Base-by-base conservation (phyloP, 2,113 vertebrate species). In the Calonectris borealis region DNA sequence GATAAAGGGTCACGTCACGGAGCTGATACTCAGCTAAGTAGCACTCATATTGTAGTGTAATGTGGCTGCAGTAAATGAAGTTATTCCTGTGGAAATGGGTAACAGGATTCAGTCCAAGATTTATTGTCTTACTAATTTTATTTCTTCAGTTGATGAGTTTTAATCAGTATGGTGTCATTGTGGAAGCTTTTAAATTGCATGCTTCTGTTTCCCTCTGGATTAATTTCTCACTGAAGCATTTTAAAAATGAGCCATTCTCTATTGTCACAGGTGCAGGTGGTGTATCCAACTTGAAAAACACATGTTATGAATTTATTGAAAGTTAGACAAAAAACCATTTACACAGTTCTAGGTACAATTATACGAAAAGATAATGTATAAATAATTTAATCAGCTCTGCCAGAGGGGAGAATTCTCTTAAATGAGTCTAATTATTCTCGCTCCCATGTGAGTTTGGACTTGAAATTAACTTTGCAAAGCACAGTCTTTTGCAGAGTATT, bases 341-440 rank as follows among this genome's bases (percentile, higher is more conserved):
- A 68, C 68, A 73, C 77, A 29, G 36, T 82, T 86, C 66, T 89
- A 95, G 88, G 87, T 83, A 76, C 91, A 94, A 71, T 91, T 93
- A 88, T 92, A 70, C 3, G 2, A 92, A 82, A 95, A 96, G 91
- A 85, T 81, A 94, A 94, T 73, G 57, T 76, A 78, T 85, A 96
- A 96, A 93, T 96, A 95, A 96, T 96, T 96, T 93, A 95, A 91
- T 90, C 70, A 49, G 27, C 94, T 97, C 69, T 92, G 94, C 97
- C 83, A 85, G 90, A 95, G 90, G 96, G 78, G 24, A 83, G 73
- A 96, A 70, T 90, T 93, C 85, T 96, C 62, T 44, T 93, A 83
- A 96, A 93, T 93, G 94, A 92, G 76, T 88, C 94, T 95, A 85
- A 94, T 97, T 93, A 88, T 55, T 91, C 81, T 82, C 3, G 0